A percentile compares a stretch with the other conserved stretches of the same genome.
Evolutionary conservation across 1,140 invertebrate genomes (phyloP).

Genomic region (Littorina saxatilis): DNA sequence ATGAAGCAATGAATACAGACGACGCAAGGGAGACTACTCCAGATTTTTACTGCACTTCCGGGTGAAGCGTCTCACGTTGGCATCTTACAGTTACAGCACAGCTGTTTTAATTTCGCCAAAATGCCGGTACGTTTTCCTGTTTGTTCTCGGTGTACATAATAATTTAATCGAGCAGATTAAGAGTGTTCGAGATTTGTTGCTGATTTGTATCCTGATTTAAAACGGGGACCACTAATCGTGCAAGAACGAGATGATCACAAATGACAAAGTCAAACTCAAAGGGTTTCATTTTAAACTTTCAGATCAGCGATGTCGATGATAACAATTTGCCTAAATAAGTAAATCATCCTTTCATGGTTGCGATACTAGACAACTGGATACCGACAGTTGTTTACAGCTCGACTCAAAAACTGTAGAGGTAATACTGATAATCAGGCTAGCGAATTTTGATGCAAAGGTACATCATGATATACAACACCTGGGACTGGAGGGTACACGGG

Average conservation of each 20-base stretch:
- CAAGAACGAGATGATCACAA: background rate
- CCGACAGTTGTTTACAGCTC: too few species aligned
- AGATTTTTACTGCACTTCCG: background rate
- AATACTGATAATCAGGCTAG: too few species aligned
- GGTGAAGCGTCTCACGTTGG: background rate
- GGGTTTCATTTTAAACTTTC: too few species aligned
- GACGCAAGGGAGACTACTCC: background rate
- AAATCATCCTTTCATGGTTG: too few species aligned
- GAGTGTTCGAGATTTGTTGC: background rate
- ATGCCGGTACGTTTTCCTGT: slow-evolving; percentile 15
- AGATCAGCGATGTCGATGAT: too few species aligned
- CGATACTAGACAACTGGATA: too few species aligned
- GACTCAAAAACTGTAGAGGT: too few species aligned
- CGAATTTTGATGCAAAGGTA: background rate
- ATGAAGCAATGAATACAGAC: slow-evolving; percentile 5
- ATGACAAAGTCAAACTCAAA: background rate
- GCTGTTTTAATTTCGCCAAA: background rate
- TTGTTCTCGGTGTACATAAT: background rate
- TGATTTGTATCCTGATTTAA: background rate
- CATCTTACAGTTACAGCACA: background rate
- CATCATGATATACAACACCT: background rate
- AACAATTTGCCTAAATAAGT: too few species aligned
- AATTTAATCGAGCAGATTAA: background rate
- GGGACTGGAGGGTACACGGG: background rate
- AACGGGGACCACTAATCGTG: background rate